phyloP scores from a whole-genome alignment of 2,888 invertebrate genomes.

The Oscheius sp. region DNA sequence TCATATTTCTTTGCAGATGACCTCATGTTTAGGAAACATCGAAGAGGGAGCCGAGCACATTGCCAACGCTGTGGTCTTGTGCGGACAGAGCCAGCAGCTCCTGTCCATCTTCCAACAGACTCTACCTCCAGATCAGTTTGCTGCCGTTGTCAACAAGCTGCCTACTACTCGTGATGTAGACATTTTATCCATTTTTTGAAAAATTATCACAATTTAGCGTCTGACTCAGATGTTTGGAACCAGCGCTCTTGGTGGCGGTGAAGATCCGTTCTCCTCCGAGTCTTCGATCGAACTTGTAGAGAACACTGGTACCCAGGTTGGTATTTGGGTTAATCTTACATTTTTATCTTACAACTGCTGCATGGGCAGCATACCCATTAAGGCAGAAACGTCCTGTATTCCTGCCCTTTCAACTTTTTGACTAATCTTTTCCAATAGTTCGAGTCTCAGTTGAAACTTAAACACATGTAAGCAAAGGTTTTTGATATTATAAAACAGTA shows the following conservation, averaged over 20 bases:
- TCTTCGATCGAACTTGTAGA: slow-evolving; percentile 26
- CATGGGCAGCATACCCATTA: too few relatives aligned
- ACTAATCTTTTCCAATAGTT: too few relatives aligned
- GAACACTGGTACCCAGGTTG: slow-evolving; percentile 22
- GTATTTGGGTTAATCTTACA: too few relatives aligned
- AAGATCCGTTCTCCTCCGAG: slow-evolving; percentile 23
- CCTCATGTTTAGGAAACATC: slow-evolving; percentile 73
- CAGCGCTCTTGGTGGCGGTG: neutral
- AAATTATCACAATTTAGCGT: slow-evolving; percentile 11
- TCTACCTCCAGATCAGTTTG: slow-evolving; percentile 93
- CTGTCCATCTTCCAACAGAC: slow-evolving; percentile 92
- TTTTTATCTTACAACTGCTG: too few relatives aligned
- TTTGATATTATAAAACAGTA: too few relatives aligned
- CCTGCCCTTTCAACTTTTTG: too few relatives aligned
- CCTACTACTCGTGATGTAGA: slow-evolving; percentile 58
- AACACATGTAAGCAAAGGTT: too few relatives aligned
- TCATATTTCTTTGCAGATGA: too few relatives aligned
- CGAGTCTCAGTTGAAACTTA: too few relatives aligned
- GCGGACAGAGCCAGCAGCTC: slow-evolving; percentile 91
- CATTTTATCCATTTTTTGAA: neutral
- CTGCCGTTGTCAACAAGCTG: slow-evolving; percentile 56
- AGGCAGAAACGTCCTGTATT: too few relatives aligned
- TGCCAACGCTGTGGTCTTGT: slow-evolving; percentile 95
- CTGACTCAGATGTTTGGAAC: slow-evolving; percentile 18
- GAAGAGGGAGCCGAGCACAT: slow-evolving; percentile 93